phyloP scores from a whole-genome alignment of 2,888 invertebrate genomes.

The Idaea dimidiata region DNA sequence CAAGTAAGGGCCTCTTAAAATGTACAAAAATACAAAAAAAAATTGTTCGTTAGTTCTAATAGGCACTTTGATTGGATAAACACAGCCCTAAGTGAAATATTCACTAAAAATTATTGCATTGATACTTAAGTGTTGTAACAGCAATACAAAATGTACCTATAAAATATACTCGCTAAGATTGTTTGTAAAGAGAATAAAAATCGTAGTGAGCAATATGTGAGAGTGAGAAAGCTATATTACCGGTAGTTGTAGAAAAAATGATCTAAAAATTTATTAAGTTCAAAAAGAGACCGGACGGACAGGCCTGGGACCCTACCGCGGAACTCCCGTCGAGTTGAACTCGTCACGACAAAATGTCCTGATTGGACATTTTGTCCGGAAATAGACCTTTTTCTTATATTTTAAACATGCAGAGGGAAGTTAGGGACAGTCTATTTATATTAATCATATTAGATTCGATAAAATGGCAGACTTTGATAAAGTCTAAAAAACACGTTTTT shows the following conservation, averaged over 20 bases:
- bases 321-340: too few species aligned
- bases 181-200: background rate
- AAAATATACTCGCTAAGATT: background rate
- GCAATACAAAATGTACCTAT: slow-evolving; percentile 1
- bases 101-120: slow-evolving; percentile 18
- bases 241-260: background rate
- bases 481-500: background rate
- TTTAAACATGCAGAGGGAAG: too few species aligned
- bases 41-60: slow-evolving; percentile 19
- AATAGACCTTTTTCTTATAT: too few species aligned
- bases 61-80: slow-evolving; percentile 23
- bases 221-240: background rate
- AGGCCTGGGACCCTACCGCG: too few species aligned
- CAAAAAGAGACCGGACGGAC: too few species aligned
- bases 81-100: slow-evolving; percentile 40
- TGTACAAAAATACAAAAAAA: slow-evolving; percentile 31
- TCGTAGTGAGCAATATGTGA: background rate
- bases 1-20: slow-evolving; percentile 8
- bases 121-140: slow-evolving; percentile 4
- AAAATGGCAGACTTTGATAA: background rate
- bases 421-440: too few species aligned
- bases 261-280: too few species aligned
- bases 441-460: too few species aligned
- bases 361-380: too few species aligned
- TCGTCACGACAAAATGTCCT: too few species aligned